Evolutionary conservation across 2,888 invertebrate genomes (phyloP), one percentile per base, ranked within the genome.

Genomic region (Drosophila borborema): DNA sequence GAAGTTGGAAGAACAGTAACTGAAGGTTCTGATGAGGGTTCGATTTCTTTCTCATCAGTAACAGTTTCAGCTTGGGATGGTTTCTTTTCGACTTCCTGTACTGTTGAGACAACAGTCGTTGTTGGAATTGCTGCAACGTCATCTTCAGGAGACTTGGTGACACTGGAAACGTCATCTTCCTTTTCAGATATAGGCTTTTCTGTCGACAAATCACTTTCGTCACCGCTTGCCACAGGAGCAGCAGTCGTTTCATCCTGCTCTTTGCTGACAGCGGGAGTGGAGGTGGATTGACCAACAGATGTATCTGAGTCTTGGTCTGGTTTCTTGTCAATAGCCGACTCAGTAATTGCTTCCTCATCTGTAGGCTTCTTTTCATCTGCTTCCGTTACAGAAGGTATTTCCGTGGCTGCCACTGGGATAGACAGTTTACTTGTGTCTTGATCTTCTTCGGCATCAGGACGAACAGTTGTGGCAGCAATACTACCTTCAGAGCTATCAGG

Each of bases 341-440:
- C 79, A 14, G 75, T 59, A 38, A 55, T 64, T 2, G 64, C 43
- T 36, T 59, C 79, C 16, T 73, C 64, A 14, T 73, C 82, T 10
- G 28, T 36, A 8, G 84, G 65, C 34, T 77, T 60, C 53, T 63
- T 55, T 5, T 40, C 38, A 41, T 68, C 59, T 12, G 46, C 9
- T 14, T 70, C 72, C n/a, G 74, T 41, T 31, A 64, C 40, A 7
- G 56, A 2, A 20, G 82, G 71, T 10, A 64, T 31, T 6, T 67
- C 72, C 8, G 85, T 63, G 8, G 81, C 55, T 36, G 74, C 60
- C 14, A 66, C 16, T 51, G 60, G 45, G 14, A 43, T 18, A 2
- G 34, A 0, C 18, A 64, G 55, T 62, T 72, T 74, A 61, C 58
- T 62, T 20, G 60, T 72, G 45, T 58, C 69, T 23, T 65, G 46